A percentile compares a stretch with the other conserved stretches of the same genome.
These are phyloP conservation scores for Hippasteria phrygiana DNA, from an alignment of 53 echinoderm and acorn worm species.

Conservation along the genomic window DNA sequence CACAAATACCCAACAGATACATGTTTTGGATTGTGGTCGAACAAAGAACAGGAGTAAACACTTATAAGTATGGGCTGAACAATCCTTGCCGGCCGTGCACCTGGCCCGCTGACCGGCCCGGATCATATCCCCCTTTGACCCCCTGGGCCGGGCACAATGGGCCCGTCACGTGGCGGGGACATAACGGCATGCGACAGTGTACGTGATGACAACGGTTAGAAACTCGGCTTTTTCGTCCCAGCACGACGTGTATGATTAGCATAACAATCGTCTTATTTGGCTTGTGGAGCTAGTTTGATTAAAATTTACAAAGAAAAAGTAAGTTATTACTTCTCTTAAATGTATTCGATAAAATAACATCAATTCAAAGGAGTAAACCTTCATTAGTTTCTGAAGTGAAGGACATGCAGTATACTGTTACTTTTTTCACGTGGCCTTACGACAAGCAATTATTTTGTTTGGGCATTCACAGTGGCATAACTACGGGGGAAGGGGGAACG, in stretches of 20 bases:
- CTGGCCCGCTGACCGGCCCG: not conserved
- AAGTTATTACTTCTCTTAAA: too few species aligned
- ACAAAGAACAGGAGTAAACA: not conserved
- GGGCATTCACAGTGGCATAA: too few species aligned
- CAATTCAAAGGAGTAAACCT: too few species aligned
- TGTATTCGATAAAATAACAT: too few species aligned
- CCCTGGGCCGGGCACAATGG: conserved; percentile 5
- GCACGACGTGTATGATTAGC: not conserved
- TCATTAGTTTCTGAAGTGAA: too few species aligned
- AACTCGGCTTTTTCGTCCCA: not conserved
- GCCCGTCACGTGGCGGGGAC: conserved; percentile 33
- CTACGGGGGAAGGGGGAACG: too few species aligned
- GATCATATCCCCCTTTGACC: not conserved
- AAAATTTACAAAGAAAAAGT: too few species aligned
- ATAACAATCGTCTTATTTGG: conserved; percentile 6
- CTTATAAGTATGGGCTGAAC: not conserved
- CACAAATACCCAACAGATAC: not conserved
- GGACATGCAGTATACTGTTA: too few species aligned
- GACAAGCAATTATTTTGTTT: too few species aligned
- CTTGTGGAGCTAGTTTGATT: not conserved
- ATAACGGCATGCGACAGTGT: conserved; percentile 48
- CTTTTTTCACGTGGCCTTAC: too few species aligned
- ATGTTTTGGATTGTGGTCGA: not conserved
- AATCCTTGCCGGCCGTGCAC: conserved; percentile 12
- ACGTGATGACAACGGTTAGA: not conserved